A percentile compares a stretch with the other conserved stretches of the same genome.
These are phyloP conservation scores for Odontamblyopus lacepedii DNA, from an alignment of 2,797 vertebrate genomes.

Conservation along the genomic window DNA sequence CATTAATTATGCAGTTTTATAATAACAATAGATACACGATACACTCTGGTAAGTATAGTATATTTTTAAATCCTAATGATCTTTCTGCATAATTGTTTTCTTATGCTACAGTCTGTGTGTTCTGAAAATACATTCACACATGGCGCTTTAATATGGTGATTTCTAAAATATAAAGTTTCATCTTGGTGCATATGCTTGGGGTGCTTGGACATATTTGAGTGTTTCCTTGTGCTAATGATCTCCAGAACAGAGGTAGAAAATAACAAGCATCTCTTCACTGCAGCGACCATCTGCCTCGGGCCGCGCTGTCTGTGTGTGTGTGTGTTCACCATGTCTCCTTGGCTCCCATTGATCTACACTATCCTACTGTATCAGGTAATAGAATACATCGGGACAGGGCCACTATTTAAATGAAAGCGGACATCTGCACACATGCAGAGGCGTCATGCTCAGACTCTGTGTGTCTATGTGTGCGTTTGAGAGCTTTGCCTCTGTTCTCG, in stretches of 20 bases:
- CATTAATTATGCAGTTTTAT: conserved; percentile 16
- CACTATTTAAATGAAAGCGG: conserved; percentile 88
- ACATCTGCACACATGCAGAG: conserved; percentile 38
- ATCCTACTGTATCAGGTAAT: conserved; percentile 85
- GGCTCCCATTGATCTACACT: conserved; percentile 86
- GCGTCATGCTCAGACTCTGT: conserved; percentile 19
- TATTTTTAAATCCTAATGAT: conserved; percentile 22
- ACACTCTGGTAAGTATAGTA: conserved; percentile 7
- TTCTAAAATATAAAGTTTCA: conserved; percentile 53
- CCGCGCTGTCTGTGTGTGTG: conserved; percentile 38
- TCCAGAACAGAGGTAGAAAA: conserved; percentile 68
- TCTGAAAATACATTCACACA: conserved; percentile 32
- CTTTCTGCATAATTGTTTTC: conserved; percentile 32
- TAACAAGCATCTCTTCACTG: conserved; percentile 64
- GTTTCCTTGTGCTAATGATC: conserved; percentile 69
- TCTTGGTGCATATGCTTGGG: conserved; percentile 50
- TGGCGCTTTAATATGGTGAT: conserved; percentile 59
- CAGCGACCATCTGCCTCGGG: conserved; percentile 70
- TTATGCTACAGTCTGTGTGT: conserved; percentile 28
- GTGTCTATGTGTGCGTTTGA: conserved; percentile 15
- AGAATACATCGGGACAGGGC: conserved; percentile 69
- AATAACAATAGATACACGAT: conserved; percentile 6
- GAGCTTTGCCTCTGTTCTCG: conserved; percentile 57
- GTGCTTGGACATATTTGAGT: conserved; percentile 51
- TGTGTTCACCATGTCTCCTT: conserved; percentile 62